Conservation (phyloP, 2,888 invertebrate species). For the Nephrotoma flavescens region DNA sequence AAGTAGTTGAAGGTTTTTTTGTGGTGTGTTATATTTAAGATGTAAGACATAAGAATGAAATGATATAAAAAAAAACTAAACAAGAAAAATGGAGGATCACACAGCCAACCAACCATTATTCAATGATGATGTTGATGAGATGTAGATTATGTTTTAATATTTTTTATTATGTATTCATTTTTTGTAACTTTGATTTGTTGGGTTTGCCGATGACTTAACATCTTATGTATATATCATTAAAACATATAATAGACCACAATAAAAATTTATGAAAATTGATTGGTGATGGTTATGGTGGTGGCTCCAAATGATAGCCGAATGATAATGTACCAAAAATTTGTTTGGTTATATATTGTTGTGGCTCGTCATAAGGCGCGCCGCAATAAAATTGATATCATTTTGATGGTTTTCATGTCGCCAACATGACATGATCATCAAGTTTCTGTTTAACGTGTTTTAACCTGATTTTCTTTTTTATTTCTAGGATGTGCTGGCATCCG, state of each 20-base stretch:
- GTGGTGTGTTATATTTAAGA: background rate
- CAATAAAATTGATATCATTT: background rate
- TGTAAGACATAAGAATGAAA: background rate
- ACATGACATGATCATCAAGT: background rate
- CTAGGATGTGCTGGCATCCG: slow-evolving; percentile 18
- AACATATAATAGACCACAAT: background rate
- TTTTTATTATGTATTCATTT: background rate
- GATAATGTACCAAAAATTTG: background rate
- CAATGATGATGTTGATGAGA: background rate
- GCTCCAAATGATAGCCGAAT: background rate
- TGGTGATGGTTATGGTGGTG: background rate
- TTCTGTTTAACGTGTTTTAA: background rate
- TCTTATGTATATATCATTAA: background rate
- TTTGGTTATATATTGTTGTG: background rate
- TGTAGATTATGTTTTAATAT: background rate
- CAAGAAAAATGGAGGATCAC: background rate
- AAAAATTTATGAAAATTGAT: background rate
- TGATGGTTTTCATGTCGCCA: background rate
- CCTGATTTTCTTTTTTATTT: background rate
- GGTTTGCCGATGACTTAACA: background rate
- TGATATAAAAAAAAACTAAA: background rate
- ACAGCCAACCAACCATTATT: background rate
- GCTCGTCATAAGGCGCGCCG: background rate
- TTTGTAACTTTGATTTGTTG: background rate
- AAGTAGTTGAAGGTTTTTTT: background rate